These are phyloP conservation scores for Dolichomitus sp. DNA, from an alignment of 2,888 invertebrate genomes.

Conservation along the genomic window DNA sequence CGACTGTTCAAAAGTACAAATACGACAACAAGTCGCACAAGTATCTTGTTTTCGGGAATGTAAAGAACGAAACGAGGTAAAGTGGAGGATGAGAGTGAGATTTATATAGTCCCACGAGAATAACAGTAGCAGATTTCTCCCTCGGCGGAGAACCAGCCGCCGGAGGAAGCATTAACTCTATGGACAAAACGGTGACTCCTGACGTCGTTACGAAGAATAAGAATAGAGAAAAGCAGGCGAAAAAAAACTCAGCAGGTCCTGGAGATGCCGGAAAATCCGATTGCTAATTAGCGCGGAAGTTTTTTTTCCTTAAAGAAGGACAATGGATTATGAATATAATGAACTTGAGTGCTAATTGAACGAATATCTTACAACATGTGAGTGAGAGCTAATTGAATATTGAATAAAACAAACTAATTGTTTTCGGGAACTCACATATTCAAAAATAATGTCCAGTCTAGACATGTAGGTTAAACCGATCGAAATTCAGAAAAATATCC, in stretches of 20 bases:
- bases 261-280: slow-evolving; percentile 45
- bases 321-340: slow-evolving; percentile 43
- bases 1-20: neutral
- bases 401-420: too few relatives aligned
- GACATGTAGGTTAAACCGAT: neutral
- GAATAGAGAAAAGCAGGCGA: neutral
- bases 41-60: neutral
- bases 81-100: slow-evolving; percentile 46
- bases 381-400: too few relatives aligned
- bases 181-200: slow-evolving; percentile 58
- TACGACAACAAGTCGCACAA: neutral
- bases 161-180: slow-evolving; percentile 47
- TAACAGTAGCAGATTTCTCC: slow-evolving; percentile 46
- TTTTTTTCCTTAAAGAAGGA: neutral
- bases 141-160: slow-evolving; percentile 26
- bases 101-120: slow-evolving; percentile 60
- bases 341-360: neutral
- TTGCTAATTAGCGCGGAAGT: slow-evolving; percentile 57
- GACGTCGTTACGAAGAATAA: slow-evolving; percentile 45
- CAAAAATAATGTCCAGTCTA: slow-evolving; percentile 1
- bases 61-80: slow-evolving; percentile 26
- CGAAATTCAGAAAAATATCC: neutral
- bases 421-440: neutral
- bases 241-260: slow-evolving; percentile 6
- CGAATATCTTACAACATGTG: too few relatives aligned